Percentiles rank a stretch among this genome's conserved stretches.
These are phyloP conservation scores for Drosophila nebulosa DNA, from an alignment of 1,140 invertebrate genomes.

Conservation along the genomic window DNA sequence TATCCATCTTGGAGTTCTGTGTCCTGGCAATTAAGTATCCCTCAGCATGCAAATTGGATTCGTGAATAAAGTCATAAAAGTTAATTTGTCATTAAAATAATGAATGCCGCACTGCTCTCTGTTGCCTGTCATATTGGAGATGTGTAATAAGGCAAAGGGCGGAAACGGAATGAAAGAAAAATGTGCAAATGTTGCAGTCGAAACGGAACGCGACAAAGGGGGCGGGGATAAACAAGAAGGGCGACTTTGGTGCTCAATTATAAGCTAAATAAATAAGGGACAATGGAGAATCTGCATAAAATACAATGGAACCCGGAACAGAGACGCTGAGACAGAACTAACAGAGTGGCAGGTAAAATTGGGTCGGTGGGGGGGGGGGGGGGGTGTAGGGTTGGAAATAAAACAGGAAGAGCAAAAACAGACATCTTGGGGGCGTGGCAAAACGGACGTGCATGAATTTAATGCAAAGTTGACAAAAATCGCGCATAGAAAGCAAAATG, in stretches of 20 bases:
- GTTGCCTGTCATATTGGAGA: constrained; percentile 11
- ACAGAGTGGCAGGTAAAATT: neutral
- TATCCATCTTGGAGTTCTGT: neutral
- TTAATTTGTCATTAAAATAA: constrained; percentile 73
- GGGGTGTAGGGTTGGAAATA: too few species aligned
- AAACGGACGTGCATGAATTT: constrained; percentile 68
- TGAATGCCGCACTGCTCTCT: constrained; percentile 32
- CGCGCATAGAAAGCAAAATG: constrained; percentile 39
- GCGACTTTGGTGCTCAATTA: constrained; percentile 46
- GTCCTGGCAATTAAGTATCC: constrained; percentile 40
- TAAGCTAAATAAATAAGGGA: constrained; percentile 60
- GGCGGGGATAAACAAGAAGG: neutral
- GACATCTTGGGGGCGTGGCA: neutral
- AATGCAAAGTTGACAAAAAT: constrained; percentile 75
- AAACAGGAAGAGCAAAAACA: neutral
- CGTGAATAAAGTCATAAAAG: constrained; percentile 59
- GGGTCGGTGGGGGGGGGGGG: neutral
- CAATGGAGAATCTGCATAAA: constrained; percentile 37
- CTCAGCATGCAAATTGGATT: constrained; percentile 62
- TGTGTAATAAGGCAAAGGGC: neutral
- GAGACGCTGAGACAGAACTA: neutral
- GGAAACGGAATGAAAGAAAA: constrained; percentile 13
- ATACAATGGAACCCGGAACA: constrained; percentile 4
- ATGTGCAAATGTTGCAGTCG: constrained; percentile 38
- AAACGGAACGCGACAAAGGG: neutral